Percentiles rank a stretch among this genome's conserved stretches.
These are phyloP conservation scores for Heliconius ismenius DNA, from an alignment of 2,888 invertebrate species.

Conservation along the genomic window DNA sequence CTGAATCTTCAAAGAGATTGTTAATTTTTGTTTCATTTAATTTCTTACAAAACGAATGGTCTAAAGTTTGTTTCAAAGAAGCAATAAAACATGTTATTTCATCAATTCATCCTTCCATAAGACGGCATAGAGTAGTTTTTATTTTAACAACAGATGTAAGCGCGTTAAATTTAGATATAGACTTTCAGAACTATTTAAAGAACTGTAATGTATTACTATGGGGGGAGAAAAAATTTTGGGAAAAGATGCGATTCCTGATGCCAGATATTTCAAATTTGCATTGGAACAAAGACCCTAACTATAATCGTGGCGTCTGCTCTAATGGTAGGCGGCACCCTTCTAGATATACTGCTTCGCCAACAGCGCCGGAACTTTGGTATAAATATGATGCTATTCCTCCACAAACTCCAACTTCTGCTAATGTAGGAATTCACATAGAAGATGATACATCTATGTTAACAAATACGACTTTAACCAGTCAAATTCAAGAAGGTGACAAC, in stretches of 20 bases:
- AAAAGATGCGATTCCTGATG: constrained; percentile 91
- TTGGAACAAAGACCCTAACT: constrained; percentile 82
- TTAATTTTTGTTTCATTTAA: constrained; percentile 90
- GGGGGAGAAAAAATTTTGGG: constrained; percentile 94
- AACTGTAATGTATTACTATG: constrained; percentile 88
- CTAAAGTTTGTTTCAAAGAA: constrained; percentile 89
- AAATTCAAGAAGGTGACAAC: constrained; percentile 84
- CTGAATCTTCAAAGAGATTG: constrained; percentile 86
- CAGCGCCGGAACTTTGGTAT: constrained; percentile 87
- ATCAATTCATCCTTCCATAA: constrained; percentile 84
- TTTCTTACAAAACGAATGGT: constrained; percentile 92
- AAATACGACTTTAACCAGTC: constrained; percentile 83
- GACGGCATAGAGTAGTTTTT: constrained; percentile 82
- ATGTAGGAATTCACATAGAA: constrained; percentile 78
- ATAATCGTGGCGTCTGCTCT: constrained; percentile 79
- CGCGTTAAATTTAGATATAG: constrained; percentile 87
- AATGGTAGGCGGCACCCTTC: constrained; percentile 82
- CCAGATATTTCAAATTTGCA: constrained; percentile 87
- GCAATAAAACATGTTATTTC: constrained; percentile 88
- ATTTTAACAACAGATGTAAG: constrained; percentile 85
- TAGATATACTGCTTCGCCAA: constrained; percentile 88
- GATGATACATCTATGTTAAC: constrained; percentile 83
- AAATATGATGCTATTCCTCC: constrained; percentile 84
- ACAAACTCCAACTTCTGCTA: constrained; percentile 79
- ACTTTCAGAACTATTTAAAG: constrained; percentile 87